Evolutionary conservation across 2,888 invertebrate genomes (phyloP), one percentile per base, ranked within the genome.

Genomic region (Volucella inanis): DNA sequence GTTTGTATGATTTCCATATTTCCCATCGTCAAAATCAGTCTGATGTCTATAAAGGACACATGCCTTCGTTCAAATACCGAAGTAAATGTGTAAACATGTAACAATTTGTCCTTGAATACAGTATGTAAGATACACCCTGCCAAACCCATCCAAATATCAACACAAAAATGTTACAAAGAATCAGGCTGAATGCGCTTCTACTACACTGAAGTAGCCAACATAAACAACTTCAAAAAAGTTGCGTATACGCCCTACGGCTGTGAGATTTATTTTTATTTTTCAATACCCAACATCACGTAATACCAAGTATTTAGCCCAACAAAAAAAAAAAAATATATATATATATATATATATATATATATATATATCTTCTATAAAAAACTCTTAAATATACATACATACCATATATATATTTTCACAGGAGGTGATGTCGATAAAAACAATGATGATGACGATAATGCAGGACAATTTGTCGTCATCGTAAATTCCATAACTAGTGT

Each of bases 41-140:
- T 22, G 22, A 22, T 22, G 22, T 22, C 22, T 22, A 22, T 22
- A 31, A 31, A 31, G 31, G 61, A 55, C 41, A 79, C 79, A 84
- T 47, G 54, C 71, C 61, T 54, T 76, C 71, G 59, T 71, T 76
- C 71, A 76, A 76, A 76, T 71, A 71, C 55, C 61, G 55, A 79
- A 75, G 71, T 75, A 71, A 74, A 68, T 70, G 49, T 64, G 57
- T 70, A 84, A 84, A 76, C 71, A 79, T 71, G 70, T 75, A 82
- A 64, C 12, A 65, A 55, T 22, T 22, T 22, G 18, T 2, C 2
- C 55, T 65, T 65, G 31, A 59, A 71, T 52, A 57, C 78, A 83
- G 22, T 47, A 39, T 43, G 18, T 47, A 65, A 47, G 78, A 59
- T 14, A 55, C 14, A 11, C 14, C 41, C 39, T 43, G 15, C 38